These are phyloP conservation scores for Rhogogaster chlorosoma DNA, from an alignment of 2,888 invertebrate species.

Conservation along the genomic window DNA sequence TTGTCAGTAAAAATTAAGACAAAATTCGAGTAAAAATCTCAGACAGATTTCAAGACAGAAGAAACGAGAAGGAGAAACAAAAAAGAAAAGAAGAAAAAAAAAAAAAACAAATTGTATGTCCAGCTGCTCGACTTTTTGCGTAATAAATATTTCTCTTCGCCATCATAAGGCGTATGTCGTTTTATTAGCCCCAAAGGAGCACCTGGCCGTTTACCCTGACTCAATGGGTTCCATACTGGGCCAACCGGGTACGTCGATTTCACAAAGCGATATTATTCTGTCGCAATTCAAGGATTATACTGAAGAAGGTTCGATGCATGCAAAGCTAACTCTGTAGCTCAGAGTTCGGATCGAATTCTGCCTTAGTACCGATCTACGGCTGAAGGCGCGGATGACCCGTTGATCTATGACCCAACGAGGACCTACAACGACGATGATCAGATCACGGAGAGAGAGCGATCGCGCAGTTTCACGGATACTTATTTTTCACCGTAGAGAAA, in stretches of 20 bases:
- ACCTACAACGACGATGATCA: constrained; percentile 1
- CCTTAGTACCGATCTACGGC: not conserved
- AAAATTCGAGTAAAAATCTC: not conserved
- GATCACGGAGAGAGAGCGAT: constrained; percentile 17
- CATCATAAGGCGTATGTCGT: not conserved
- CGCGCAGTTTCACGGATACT: too few relatives aligned
- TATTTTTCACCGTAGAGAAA: not conserved
- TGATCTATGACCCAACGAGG: constrained; percentile 10
- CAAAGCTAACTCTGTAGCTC: not conserved
- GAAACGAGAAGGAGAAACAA: not conserved
- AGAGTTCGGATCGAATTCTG: not conserved
- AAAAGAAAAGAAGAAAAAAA: not conserved
- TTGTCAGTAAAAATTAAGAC: not conserved
- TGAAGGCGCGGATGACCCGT: not conserved
- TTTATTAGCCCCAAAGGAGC: not conserved
- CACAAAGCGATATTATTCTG: constrained; percentile 4
- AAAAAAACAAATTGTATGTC: not conserved
- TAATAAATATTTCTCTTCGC: constrained; percentile 1
- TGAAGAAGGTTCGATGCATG: not conserved
- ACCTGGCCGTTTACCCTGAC: constrained; percentile 2
- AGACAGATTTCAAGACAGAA: not conserved
- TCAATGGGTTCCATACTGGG: not conserved
- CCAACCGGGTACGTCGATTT: not conserved
- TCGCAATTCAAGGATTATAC: not conserved
- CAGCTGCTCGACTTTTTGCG: constrained; percentile 22